These are phyloP conservation scores for Schizaphis graminum DNA, from an alignment of 2,888 invertebrate genomes.

Conservation along the genomic window DNA sequence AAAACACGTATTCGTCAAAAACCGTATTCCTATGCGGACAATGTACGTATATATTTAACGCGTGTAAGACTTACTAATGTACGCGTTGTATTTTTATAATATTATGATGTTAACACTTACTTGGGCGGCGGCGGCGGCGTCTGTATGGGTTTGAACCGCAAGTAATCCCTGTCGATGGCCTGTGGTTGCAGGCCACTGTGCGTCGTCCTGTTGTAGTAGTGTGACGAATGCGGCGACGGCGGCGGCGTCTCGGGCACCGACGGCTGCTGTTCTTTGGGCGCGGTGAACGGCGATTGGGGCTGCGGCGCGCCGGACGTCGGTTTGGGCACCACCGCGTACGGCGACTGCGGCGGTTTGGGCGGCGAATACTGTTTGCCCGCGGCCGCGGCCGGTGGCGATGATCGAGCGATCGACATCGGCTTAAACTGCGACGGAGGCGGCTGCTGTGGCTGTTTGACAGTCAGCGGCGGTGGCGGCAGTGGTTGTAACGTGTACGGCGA, in stretches of 20 bases:
- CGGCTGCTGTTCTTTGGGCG: slow-evolving; percentile 67
- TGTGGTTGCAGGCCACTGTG: slow-evolving; percentile 67
- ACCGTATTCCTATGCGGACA: neutral
- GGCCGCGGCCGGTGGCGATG: neutral
- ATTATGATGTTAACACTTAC: slow-evolving; percentile 36
- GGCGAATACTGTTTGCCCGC: slow-evolving; percentile 67
- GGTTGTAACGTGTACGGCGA: slow-evolving; percentile 69
- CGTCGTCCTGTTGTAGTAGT: slow-evolving; percentile 42
- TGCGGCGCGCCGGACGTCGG: slow-evolving; percentile 68
- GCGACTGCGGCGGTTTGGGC: slow-evolving; percentile 68
- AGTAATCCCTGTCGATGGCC: slow-evolving; percentile 58
- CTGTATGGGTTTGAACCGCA: slow-evolving; percentile 61
- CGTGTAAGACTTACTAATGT: no score
- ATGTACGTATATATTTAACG: neutral
- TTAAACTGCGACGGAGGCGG: slow-evolving; percentile 67
- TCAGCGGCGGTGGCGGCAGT: neutral
- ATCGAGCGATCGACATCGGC: neutral
- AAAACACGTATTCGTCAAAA: neutral
- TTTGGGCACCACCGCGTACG: slow-evolving; percentile 69
- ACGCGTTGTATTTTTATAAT: neutral
- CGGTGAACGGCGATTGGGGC: slow-evolving; percentile 68
- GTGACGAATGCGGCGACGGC: slow-evolving; percentile 43
- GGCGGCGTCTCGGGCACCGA: slow-evolving; percentile 68
- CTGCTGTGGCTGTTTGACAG: slow-evolving; percentile 67
- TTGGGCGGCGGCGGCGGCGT: slow-evolving; percentile 53